Evolutionary conservation across 2,888 invertebrate species (phyloP), one percentile per base, ranked within the genome.

Genomic region (Drosophila prolongata): DNA sequence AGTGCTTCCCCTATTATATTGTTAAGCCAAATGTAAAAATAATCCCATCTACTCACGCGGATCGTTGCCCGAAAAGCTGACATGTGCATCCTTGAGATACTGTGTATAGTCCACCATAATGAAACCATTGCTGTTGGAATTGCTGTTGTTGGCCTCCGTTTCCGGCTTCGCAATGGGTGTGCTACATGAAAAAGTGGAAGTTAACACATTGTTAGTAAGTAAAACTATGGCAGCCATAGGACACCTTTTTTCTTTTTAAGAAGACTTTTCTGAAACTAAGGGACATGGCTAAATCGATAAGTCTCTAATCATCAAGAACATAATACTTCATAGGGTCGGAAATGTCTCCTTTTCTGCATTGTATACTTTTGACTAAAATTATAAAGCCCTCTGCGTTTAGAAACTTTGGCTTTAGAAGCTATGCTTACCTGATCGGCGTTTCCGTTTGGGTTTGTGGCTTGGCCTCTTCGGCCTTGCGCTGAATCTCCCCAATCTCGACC

Each of bases 401-500:
- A 24, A 24, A 24, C 24, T 24, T 24, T 24, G 24, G 24, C 24
- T 24, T 24, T 24, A 24, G 24, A 30, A 6, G 30, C 30, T 9
- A 30, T 8, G 2, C 30, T 30, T 30, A 70, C 66, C 35, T 40
- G 64, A 24, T 40, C n/a, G 9, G 4, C 19, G 57, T n/a, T 37
- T 76, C 61, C 35, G 79, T 35, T 30, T 35, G 34, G 42, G 43
- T 24, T 9, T 27, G 19, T 6, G 76, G 65, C 44, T 87, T 82
- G 14, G 86, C 73, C 58, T 77, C 77, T 10, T 80, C 78, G 13
- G 94, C 94, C 90, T 94, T 95, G 61, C 94, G 90, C 84, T 95
- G 95, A 76, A 95, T 94, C 88, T 94, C 94, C 37, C 93, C 93
- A 55, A 95, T 94, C 90, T 95, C 94, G 80, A 93, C 93, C 61